Conservation (phyloP, 2,797 vertebrate genomes). For the Paratrypauchen microcephalus region DNA sequence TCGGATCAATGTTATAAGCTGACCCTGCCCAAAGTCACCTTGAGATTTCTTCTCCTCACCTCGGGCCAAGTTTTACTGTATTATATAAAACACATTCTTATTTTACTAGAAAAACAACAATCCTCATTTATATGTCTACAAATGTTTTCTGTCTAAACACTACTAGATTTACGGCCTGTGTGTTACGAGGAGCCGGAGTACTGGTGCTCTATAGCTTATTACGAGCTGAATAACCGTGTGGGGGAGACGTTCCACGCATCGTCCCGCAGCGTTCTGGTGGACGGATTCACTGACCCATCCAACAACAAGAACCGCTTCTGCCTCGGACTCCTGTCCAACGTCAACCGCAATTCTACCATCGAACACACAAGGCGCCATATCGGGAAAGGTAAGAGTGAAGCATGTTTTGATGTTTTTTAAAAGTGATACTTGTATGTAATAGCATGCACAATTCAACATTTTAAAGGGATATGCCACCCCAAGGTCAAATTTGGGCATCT, state of each 20-base stretch:
- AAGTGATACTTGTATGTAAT: no score
- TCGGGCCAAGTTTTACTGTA: no score
- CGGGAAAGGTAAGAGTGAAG: conserved; percentile 85
- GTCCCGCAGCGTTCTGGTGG: conserved; percentile 94
- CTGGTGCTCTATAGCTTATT: conserved; percentile 99
- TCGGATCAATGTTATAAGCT: neutral
- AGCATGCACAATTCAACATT: no score
- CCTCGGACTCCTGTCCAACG: conserved; percentile 95
- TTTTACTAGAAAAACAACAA: neutral
- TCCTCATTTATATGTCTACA: neutral
- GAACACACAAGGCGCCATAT: conserved; percentile 98
- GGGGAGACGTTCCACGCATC: conserved; percentile 97
- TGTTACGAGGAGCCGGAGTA: conserved; percentile 97
- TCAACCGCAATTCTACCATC: conserved; percentile 99
- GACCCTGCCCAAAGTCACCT: conserved; percentile 4
- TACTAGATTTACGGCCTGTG: conserved; percentile 91
- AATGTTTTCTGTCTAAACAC: neutral
- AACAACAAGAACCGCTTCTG: conserved; percentile 99
- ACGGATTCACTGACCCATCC: conserved; percentile 98
- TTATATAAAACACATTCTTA: neutral
- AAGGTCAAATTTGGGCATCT: no score
- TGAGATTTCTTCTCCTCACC: neutral
- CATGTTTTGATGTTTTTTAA: neutral
- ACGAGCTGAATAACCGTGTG: conserved; percentile 97
- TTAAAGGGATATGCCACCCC: no score